phyloP scores from a whole-genome alignment of 2,113 vertebrate species.

The Myrmecophaga tridactyla region DNA sequence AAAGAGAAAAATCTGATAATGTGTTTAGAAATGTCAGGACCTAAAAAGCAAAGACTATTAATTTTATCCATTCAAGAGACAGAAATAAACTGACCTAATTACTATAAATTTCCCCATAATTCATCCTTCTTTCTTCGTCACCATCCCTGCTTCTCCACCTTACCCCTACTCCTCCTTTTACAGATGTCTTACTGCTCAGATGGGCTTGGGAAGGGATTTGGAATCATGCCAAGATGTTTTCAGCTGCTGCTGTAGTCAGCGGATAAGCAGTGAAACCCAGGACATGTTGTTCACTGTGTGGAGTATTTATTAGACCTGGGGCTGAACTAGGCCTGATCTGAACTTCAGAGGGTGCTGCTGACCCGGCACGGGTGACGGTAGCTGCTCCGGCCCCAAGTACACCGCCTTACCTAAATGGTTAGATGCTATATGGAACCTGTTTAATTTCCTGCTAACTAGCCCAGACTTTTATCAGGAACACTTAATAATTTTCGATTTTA shows the following conservation, averaged over 20 bases:
- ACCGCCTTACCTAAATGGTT: neutral
- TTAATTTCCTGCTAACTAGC: slow-evolving; percentile 1
- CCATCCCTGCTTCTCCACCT: neutral
- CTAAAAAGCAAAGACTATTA: neutral
- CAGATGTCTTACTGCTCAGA: neutral
- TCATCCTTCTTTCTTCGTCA: neutral
- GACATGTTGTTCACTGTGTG: neutral
- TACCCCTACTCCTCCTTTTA: neutral
- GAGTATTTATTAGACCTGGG: slow-evolving; percentile 25
- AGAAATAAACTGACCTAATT: slow-evolving; percentile 16
- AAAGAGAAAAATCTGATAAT: neutral
- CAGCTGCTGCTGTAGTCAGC: neutral
- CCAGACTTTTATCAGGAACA: neutral
- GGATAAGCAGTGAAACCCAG: neutral
- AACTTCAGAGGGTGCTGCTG: neutral
- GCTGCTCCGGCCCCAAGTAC: neutral
- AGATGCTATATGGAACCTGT: neutral
- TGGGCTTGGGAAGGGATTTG: neutral
- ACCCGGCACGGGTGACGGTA: neutral
- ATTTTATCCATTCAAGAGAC: neutral
- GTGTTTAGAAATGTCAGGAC: slow-evolving; percentile 53
- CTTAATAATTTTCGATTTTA: slow-evolving; percentile 16
- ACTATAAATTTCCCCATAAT: neutral
- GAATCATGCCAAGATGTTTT: neutral
- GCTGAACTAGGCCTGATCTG: neutral